Evolutionary conservation across 2,797 vertebrate genomes (phyloP), one percentile per base, ranked within the genome.

Genomic region (Botia almorhae): DNA sequence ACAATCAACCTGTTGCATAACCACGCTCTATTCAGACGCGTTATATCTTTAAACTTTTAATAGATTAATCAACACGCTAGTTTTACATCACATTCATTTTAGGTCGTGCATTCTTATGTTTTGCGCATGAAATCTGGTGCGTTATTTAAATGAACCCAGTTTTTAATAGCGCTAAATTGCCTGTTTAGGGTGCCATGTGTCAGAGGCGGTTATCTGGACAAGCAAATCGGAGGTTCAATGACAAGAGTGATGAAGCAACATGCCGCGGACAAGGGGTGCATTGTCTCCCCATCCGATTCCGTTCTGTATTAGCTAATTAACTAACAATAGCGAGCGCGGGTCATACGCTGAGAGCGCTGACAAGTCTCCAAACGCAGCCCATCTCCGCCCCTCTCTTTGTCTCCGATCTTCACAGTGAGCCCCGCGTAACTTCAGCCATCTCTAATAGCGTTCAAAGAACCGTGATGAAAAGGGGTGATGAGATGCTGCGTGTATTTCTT

Each of bases 231-330:
- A 71, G 80, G 61, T 83, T 65, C 68, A 76, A 53, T 23, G 36
- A 58, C 81, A 80, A 78, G 82, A 82, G 80, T 69, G 78, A 87
- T 86, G 86, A 51, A 68, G 82, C 61, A 14, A 82, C 83, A 69
- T 78, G 11, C 70, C 63, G 16, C 11, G 17, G 21, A 77, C 55
- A 80, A 78, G 67, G 51, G 48, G 17, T 0, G 50, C 63, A 81
- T 75, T 85, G 82, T 87, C 73, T 53, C 50, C 46, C 48, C 68
- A 63, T 78, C 56, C 53, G 65, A 33, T 17, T 74, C 48, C 1
- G 17, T 82, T 39, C 36, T 39, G 67, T 82, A 80, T 80, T 19
- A 73, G 29, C 71, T 77, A 71, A 71, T 81, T 48, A 69, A 77
- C 39, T 3, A 71, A 86, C 81, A 76, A 78, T 71, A 69, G 68